phyloP scores from a whole-genome alignment of 2,797 vertebrate genomes.

The Myioborus melanocephalus region DNA sequence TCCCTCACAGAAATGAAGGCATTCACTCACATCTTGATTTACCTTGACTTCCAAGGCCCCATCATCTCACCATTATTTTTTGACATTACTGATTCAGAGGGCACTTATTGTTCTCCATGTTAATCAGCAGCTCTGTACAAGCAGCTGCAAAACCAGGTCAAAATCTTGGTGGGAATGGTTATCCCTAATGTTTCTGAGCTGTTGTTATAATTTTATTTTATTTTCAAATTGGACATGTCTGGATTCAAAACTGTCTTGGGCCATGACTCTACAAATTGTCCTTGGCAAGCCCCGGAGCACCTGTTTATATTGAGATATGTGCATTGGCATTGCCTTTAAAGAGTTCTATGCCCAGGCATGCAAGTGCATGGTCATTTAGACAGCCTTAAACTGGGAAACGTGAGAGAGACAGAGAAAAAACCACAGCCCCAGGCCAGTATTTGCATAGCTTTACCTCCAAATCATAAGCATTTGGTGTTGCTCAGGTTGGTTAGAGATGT shows the following conservation, averaged over 20 bases:
- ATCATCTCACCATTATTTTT: not conserved
- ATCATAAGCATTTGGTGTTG: not conserved
- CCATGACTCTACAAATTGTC: not conserved
- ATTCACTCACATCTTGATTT: not conserved
- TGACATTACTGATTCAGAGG: not conserved
- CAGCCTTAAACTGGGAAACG: not conserved
- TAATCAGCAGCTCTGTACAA: not conserved
- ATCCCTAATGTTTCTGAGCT: not conserved
- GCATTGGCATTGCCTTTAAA: not conserved
- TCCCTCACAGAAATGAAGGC: not conserved
- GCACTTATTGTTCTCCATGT: rapidly evolving
- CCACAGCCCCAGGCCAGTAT: not conserved
- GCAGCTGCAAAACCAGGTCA: not conserved
- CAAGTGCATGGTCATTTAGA: not conserved
- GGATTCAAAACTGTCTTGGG: not conserved
- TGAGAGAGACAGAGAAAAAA: not conserved
- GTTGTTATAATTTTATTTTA: not conserved
- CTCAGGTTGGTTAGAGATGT: not conserved
- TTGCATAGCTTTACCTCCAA: not conserved
- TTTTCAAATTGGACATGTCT: not conserved
- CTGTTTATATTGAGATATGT: not conserved
- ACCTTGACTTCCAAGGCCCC: not conserved
- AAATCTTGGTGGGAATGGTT: not conserved
- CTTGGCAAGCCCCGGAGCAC: rapidly evolving
- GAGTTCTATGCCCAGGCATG: not conserved